Evolutionary conservation across 2,888 invertebrate genomes (phyloP).

Genomic region (Eristalinus aeneus): DNA sequence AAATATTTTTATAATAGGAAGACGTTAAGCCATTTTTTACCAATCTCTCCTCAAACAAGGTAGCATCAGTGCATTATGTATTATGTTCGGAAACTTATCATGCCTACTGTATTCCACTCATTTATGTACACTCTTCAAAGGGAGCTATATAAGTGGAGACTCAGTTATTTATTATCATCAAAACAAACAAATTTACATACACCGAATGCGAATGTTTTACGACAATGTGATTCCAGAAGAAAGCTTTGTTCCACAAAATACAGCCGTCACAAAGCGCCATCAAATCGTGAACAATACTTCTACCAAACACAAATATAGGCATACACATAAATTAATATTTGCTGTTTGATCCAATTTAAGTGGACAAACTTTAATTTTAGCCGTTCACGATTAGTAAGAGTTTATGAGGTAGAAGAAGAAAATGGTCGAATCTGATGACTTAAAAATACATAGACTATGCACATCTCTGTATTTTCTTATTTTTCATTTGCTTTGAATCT

Average conservation of each 20-base stretch:
- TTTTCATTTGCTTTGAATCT: neutral
- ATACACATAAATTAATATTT: neutral
- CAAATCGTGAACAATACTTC: neutral
- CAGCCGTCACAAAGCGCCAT: neutral
- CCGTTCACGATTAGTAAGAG: neutral
- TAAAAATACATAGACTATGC: neutral
- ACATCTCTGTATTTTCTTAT: no score
- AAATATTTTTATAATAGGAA: neutral
- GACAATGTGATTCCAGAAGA: slow-evolving; percentile 11
- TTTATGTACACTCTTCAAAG: neutral
- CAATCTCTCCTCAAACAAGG: no score
- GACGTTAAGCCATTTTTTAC: neutral
- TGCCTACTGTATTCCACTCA: neutral
- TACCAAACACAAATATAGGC: neutral
- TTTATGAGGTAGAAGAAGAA: neutral
- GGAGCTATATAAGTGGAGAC: slow-evolving; percentile 6
- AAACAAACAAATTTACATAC: slow-evolving; percentile 23
- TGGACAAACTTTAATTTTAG: neutral
- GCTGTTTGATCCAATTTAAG: neutral
- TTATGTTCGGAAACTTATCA: neutral
- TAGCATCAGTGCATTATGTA: neutral
- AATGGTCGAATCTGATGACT: neutral
- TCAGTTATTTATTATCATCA: slow-evolving; percentile 39
- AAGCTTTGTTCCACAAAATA: slow-evolving; percentile 1
- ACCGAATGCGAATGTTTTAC: slow-evolving; percentile 18